Evolutionary conservation across 2,888 invertebrate genomes (phyloP), one percentile per base, ranked within the genome.

Genomic region (Melanostoma scalare): DNA sequence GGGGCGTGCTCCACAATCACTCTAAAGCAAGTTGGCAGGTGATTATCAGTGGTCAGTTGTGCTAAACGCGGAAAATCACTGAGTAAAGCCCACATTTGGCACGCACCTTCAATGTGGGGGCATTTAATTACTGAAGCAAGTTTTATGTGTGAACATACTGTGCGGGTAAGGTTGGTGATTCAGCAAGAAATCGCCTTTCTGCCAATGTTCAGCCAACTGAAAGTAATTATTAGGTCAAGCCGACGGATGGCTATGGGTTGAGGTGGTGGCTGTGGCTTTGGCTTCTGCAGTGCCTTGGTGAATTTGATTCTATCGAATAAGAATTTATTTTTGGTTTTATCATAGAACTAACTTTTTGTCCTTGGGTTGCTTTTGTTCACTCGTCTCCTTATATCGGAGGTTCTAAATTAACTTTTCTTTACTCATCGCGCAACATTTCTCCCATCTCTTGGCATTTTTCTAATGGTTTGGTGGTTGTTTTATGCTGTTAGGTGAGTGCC

Each of bases 61-160:
- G 79, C 78, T 79, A 84, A 84, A 84, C 79, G 84, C 84, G 73
- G 84, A 78, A 84, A 84, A 84, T 84, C 69, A 84, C 60, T 60
- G 73, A 71, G 79, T 40, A 79, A 58, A 79, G 65, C 84, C 84
- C 84, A 79, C 69, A 78, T 84, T 67, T 79, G 69, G 84, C 84
- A 84, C 84, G 84, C 84, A 84, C 79, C 74, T 76, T 50, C 42
- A 46, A 20, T 58, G 72, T 46, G 50, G 65, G 20, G 36, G 79
- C 84, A 84, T 84, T 79, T 84, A 84, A 84, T 84, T 84, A 79
- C 84, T 79, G 63, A 53, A 74, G n/a, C 48, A 44, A 84, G 84
- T 74, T 74, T 84, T 68, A 79, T 68, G 52, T 82, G 55, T 55
- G 6, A 44, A 0, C 46, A 48, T 20, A 20, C 48, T 55, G 9